Percentiles rank a stretch among this genome's conserved stretches.
These are phyloP conservation scores for Parazoanthus swiftii DNA, from an alignment of 92 coral and sea anemone genomes.

Conservation along the genomic window DNA sequence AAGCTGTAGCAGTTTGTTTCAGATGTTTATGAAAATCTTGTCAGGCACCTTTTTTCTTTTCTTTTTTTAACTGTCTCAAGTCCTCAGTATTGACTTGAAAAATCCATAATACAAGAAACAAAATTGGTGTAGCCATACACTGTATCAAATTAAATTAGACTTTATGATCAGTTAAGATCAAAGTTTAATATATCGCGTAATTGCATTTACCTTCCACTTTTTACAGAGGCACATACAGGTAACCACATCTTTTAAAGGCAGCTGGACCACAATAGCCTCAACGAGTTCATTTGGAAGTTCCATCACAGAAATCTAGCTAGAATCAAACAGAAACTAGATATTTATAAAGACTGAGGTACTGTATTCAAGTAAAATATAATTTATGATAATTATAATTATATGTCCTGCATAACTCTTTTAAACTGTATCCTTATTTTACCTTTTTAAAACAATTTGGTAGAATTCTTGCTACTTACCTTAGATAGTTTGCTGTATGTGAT, in stretches of 20 bases:
- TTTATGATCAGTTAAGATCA: not conserved
- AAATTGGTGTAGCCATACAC: not conserved
- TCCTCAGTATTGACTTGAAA: too few relatives aligned
- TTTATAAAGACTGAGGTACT: not conserved
- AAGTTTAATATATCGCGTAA: not conserved
- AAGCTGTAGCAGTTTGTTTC: too few relatives aligned
- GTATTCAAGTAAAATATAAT: not conserved
- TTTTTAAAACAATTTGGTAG: not conserved
- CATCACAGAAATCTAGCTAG: not conserved
- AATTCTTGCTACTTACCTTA: not conserved
- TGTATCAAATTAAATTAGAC: not conserved
- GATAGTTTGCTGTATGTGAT: not conserved
- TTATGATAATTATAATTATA: not conserved
- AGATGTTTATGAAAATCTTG: too few relatives aligned
- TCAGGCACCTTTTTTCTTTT: too few relatives aligned
- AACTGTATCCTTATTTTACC: not conserved
- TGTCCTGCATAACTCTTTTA: not conserved
- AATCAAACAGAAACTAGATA: not conserved
- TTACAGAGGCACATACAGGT: constrained; percentile 5
- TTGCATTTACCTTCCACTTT: constrained; percentile 4
- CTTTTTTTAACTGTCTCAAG: too few relatives aligned
- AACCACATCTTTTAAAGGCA: constrained; percentile 22
- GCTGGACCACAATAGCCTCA: not conserved
- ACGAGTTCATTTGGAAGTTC: constrained; percentile 3
- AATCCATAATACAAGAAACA: too few relatives aligned